phyloP scores from a whole-genome alignment of 2,113 vertebrate genomes.

The Laterallus jamaicensis region DNA sequence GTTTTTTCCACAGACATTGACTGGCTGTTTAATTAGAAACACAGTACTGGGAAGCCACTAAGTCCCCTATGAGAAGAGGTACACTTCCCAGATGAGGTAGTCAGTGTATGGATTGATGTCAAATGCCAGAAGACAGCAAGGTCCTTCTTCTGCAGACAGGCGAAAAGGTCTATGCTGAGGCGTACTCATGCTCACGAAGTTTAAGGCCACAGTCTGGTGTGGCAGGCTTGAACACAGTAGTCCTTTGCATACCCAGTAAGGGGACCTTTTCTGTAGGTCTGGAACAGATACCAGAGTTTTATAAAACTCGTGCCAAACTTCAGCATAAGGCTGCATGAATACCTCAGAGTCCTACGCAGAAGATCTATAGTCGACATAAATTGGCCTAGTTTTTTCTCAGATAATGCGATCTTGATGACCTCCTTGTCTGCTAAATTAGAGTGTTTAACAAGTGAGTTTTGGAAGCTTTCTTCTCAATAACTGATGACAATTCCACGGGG shows the following conservation, averaged over 20 bases:
- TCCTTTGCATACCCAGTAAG: fast-evolving
- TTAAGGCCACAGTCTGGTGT: neutral
- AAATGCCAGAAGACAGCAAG: neutral
- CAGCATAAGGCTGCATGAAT: neutral
- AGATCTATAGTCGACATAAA: neutral
- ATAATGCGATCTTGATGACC: neutral
- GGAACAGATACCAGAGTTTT: neutral
- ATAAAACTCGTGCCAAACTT: neutral
- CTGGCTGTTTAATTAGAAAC: neutral
- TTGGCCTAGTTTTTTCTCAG: neutral
- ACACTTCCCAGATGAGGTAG: neutral
- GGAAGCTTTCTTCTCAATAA: neutral
- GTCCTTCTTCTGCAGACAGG: neutral
- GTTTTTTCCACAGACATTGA: fast-evolving
- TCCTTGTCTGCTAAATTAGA: neutral
- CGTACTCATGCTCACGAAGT: neutral
- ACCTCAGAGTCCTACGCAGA: neutral
- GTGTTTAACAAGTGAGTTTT: neutral
- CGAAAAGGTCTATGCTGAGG: neutral
- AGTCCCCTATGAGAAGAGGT: neutral
- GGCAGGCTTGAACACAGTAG: neutral
- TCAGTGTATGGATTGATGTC: neutral
- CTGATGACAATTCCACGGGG: neutral
- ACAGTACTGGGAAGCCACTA: neutral
- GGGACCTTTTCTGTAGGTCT: neutral